Evolutionary conservation across 2,113 vertebrate genomes (phyloP).

Genomic region (Bos taurus): ARS-UCD2.0 NC_037338.1:97302001-97302500

Average conservation of each 20-base stretch:
- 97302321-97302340: not conserved
- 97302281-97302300: not conserved
- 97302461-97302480: accelerated
- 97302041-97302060: not conserved
- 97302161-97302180: not conserved
- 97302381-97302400: not conserved
- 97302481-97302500: accelerated
- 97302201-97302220: accelerated
- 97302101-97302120: not conserved
- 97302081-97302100: not conserved
- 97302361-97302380: not conserved
- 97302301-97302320: not conserved
- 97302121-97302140: accelerated
- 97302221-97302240: accelerated
- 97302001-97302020: not conserved
- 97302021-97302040: not conserved
- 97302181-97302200: not conserved
- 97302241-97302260: accelerated
- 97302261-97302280: not conserved
- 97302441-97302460: not conserved
- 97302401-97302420: not conserved
- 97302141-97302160: accelerated
- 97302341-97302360: not conserved
- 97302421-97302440: accelerated
- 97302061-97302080: not conserved